These are phyloP conservation scores for Monarcha castaneiventris DNA, from an alignment of 2,113 vertebrate species.

Conservation along the genomic window DNA sequence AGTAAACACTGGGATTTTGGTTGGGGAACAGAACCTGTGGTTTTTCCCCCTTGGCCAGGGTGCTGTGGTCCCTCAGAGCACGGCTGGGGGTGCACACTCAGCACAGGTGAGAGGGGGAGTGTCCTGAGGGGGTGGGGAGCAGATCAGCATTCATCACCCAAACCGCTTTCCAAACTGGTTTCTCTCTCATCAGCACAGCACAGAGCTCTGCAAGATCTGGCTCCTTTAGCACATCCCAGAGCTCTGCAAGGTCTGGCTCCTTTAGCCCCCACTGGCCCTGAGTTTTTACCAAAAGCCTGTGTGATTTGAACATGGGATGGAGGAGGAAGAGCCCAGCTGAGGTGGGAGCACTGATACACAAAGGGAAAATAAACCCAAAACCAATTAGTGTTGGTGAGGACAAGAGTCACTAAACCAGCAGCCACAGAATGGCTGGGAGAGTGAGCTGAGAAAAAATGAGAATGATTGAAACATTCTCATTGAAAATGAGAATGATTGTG, in stretches of 20 bases:
- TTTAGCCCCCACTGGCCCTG: background rate
- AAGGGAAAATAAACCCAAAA: background rate
- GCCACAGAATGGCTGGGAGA: background rate
- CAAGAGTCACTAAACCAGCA: background rate
- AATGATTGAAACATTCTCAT: background rate
- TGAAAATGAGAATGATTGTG: background rate
- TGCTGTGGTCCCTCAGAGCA: background rate
- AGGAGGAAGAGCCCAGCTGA: background rate
- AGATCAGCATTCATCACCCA: background rate
- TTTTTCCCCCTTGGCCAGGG: background rate
- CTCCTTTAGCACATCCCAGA: background rate
- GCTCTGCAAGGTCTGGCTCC: background rate
- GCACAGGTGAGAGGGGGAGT: background rate
- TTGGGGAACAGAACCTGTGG: background rate
- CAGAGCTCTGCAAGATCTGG: background rate
- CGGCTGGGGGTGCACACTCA: accelerated
- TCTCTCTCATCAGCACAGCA: background rate
- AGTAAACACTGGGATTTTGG: background rate
- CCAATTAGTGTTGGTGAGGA: background rate
- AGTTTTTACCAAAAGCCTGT: background rate
- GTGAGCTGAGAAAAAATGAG: background rate
- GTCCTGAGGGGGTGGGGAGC: background rate
- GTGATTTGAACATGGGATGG: background rate
- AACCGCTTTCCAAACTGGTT: background rate
- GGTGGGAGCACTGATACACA: background rate